Conservation (phyloP, 1,140 invertebrate genomes). For the Drosophila albomicans region DNA sequence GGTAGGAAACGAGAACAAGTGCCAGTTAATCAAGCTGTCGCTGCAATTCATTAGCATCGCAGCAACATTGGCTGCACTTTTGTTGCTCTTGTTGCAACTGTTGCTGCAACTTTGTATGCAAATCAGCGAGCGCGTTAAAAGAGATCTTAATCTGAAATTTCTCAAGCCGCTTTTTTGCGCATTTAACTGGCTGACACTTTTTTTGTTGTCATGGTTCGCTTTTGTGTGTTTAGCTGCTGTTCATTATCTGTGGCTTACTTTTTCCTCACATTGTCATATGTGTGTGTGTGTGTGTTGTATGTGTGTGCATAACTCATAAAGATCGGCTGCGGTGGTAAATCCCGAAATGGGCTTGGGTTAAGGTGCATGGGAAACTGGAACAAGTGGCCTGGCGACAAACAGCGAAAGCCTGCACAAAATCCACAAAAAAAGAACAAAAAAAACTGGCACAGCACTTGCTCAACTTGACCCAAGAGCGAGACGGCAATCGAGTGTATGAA, state of each 20-base stretch:
- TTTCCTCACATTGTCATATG: constrained; percentile 62
- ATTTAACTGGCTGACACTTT: constrained; percentile 49
- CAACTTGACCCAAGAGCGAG: constrained; percentile 64
- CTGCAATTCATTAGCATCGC: constrained; percentile 33
- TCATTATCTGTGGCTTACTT: constrained; percentile 76
- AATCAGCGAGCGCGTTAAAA: constrained; percentile 20
- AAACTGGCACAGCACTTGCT: constrained; percentile 80
- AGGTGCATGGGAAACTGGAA: constrained; percentile 83
- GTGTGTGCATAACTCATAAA: constrained; percentile 72
- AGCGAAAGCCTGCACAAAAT: constrained; percentile 77
- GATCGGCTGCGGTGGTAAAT: constrained; percentile 49
- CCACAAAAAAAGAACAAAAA: neutral
- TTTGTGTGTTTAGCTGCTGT: constrained; percentile 38
- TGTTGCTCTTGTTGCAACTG: constrained; percentile 21
- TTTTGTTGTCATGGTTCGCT: constrained; percentile 9
- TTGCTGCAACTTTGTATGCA: constrained; percentile 63
- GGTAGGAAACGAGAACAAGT: constrained; percentile 22
- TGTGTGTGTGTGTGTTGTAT: no score
- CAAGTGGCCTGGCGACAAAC: constrained; percentile 64
- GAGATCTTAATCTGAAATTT: constrained; percentile 62
- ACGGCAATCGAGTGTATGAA: neutral
- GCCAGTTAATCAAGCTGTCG: constrained; percentile 21
- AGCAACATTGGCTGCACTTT: constrained; percentile 54
- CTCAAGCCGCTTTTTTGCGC: constrained; percentile 24
- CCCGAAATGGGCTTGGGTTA: constrained; percentile 76